Evolutionary conservation across 2,113 vertebrate genomes (phyloP).

Genomic region (Amblyopsis rosae): DNA sequence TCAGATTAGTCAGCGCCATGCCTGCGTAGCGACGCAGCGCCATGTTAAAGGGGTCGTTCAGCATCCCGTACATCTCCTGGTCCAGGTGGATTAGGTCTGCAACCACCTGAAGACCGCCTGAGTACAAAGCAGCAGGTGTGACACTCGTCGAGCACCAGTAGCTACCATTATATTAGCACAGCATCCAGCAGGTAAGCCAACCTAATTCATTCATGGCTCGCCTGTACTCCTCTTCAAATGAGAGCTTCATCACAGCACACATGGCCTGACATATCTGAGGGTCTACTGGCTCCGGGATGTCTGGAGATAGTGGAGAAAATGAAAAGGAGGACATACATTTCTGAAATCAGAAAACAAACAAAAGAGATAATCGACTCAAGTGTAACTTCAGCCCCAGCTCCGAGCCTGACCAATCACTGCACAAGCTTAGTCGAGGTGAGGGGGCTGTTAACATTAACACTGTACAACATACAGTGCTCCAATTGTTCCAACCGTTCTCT

Average conservation of each 20-base stretch:
- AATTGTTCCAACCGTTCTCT: no score
- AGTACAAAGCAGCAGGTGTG: slow-evolving; percentile 5
- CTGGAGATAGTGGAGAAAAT: slow-evolving; percentile 58
- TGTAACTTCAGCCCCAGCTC: no score
- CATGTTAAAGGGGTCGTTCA: slow-evolving; percentile 90
- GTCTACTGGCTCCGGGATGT: slow-evolving; percentile 86
- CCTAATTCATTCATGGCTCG: slow-evolving; percentile 96
- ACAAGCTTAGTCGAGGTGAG: no score
- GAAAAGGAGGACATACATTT: neutral
- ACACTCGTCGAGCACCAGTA: neutral
- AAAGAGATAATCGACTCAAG: no score
- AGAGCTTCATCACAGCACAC: slow-evolving; percentile 96
- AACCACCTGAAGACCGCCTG: slow-evolving; percentile 91
- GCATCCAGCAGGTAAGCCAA: slow-evolving; percentile 52
- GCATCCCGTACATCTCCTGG: slow-evolving; percentile 88
- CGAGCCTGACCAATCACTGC: no score
- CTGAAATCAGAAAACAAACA: no score
- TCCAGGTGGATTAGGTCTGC: slow-evolving; percentile 92
- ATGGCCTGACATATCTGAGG: slow-evolving; percentile 96
- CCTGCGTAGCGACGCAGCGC: slow-evolving; percentile 91
- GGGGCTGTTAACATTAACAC: no score
- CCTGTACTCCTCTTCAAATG: slow-evolving; percentile 94
- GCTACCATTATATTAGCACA: neutral
- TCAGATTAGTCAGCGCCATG: slow-evolving; percentile 96
- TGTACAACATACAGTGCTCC: no score